Conservation (phyloP, 2,113 vertebrate genomes). For the Sapajus apella region DNA sequence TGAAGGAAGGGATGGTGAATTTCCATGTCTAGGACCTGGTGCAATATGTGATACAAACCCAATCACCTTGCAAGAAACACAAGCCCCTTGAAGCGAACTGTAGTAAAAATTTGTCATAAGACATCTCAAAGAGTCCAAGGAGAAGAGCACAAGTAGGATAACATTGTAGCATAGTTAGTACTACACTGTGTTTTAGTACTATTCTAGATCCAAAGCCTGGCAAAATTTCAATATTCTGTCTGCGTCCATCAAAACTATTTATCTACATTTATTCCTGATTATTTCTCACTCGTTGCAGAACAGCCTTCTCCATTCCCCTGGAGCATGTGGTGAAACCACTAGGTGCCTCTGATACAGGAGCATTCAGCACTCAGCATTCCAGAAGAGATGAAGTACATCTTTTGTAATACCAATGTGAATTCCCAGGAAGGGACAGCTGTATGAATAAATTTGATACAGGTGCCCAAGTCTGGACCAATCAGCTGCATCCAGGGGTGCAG, state of each 20-base stretch:
- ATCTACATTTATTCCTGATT: background rate
- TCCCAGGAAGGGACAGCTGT: background rate
- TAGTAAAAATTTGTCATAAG: background rate
- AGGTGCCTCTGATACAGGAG: background rate
- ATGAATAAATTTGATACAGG: background rate
- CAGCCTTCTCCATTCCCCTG: background rate
- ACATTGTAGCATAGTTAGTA: background rate
- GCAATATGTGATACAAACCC: background rate
- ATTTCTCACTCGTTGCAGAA: background rate
- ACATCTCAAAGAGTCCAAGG: background rate
- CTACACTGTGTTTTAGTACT: background rate
- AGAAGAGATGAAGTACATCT: background rate
- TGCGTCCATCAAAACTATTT: background rate
- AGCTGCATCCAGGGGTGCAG: fast-evolving
- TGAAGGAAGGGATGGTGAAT: background rate
- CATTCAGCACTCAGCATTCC: background rate
- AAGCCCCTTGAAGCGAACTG: background rate
- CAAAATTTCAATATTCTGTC: background rate
- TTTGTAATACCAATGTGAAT: background rate
- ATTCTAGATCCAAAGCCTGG: background rate
- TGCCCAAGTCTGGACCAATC: background rate
- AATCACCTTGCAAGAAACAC: background rate
- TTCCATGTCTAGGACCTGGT: background rate
- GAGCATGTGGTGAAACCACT: background rate
- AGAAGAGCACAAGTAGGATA: background rate